Conservation (phyloP, 2,888 invertebrate species). For the Cerastoderma edule region DNA sequence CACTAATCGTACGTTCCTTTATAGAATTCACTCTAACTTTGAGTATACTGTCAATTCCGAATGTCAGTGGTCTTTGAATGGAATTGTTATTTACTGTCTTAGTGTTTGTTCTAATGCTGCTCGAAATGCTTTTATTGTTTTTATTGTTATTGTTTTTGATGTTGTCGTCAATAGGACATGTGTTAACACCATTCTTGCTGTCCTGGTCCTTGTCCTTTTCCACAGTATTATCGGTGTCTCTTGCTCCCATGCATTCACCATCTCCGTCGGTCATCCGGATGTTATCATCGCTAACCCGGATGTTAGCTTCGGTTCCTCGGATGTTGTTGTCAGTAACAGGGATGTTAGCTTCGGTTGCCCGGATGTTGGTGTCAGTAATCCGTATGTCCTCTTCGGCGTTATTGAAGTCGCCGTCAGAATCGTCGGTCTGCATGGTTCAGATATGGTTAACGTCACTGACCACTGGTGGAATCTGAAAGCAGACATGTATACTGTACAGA, state of each 20-base stretch:
- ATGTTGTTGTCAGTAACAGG: not conserved
- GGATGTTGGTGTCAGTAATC: not conserved
- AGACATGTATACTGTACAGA: too few relatives aligned
- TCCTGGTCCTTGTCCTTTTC: not conserved
- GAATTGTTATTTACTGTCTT: too few relatives aligned
- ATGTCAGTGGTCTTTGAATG: not conserved
- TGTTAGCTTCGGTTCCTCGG: not conserved
- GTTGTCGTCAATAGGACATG: not conserved
- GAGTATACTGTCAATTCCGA: conserved; percentile 10
- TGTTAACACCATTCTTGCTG: not conserved
- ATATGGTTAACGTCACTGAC: too few relatives aligned
- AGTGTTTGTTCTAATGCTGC: too few relatives aligned
- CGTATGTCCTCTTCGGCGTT: not conserved
- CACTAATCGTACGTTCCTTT: too few relatives aligned
- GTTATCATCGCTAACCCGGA: too few relatives aligned
- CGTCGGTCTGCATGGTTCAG: too few relatives aligned
- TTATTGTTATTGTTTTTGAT: not conserved
- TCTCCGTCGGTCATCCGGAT: too few relatives aligned
- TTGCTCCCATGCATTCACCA: too few relatives aligned
- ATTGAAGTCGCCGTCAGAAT: not conserved
- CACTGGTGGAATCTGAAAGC: too few relatives aligned
- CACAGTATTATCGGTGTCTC: too few relatives aligned
- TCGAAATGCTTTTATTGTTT: too few relatives aligned
- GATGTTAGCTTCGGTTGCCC: not conserved
- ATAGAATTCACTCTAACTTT: not conserved